Evolutionary conservation across 2,113 vertebrate genomes (phyloP), one percentile per base, ranked within the genome.

Genomic region (Andinoacara biseriatus): DNA sequence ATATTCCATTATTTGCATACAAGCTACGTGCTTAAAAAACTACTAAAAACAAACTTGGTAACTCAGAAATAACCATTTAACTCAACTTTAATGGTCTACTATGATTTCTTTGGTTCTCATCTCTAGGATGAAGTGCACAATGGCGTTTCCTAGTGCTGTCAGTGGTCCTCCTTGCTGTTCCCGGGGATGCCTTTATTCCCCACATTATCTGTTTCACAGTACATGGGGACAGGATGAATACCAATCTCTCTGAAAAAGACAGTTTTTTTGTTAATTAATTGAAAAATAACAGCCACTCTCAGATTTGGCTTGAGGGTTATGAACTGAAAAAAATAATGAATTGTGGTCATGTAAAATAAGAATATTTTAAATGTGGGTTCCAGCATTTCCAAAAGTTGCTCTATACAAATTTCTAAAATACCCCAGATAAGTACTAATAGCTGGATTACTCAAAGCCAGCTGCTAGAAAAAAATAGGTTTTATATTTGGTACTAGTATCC

Each of bases 161-260:
- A 2, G n/a, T 82, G 49, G 63, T 74, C 52, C 33, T 82, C 20
- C 65, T 82, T 35, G 49, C 75, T 62, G 63, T 82, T 58, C 80
- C 85, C 14, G 62, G 33, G 13, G 84, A 86, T 3, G 58, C 31
- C 8, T 7, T 82, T 2, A 0, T 63, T 63, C 4, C 2, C 61
- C 61, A 40, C 2, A 2, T 63, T 63, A 0, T 62, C 0, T 26
- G 26, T 26, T 26, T 26, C 26, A 26, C 26, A n/a, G n/a, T n/a
- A n/a, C n/a, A n/a, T n/a, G n/a, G n/a, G n/a, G n/a, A n/a, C n/a
- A 26, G 2, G 26, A 3, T 26, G 26, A 26, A 26, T 26, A 11
- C 33, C 33, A 33, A 33, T 33, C 38, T 40, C 10, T 40, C 10
- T 40, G 10, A 40, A 40, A 38, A 38, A 38, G 10, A 10, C 8